phyloP scores from a whole-genome alignment of 2,797 vertebrate genomes.

The Coreius guichenoti region DNA sequence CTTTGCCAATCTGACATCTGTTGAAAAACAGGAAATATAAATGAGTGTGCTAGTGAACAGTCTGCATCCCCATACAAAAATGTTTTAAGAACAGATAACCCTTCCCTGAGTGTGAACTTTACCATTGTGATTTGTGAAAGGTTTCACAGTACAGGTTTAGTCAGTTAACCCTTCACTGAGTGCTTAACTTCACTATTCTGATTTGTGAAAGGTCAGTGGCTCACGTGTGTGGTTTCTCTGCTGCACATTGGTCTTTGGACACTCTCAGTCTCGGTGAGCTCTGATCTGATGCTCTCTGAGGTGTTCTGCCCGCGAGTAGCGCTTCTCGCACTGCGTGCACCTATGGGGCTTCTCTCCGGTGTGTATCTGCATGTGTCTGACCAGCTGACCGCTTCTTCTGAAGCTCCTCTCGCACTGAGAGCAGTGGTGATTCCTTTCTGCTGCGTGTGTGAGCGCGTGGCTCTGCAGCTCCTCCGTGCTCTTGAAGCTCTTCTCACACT shows the following conservation, averaged over 20 bases:
- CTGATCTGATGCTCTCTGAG: slow-evolving; percentile 6
- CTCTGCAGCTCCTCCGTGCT: neutral
- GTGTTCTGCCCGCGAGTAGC: slow-evolving; percentile 18
- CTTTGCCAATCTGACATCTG: neutral
- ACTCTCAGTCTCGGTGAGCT: neutral
- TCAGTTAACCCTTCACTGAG: too few relatives aligned
- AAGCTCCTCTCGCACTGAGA: slow-evolving; percentile 9
- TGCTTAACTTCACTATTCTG: too few relatives aligned
- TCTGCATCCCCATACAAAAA: neutral
- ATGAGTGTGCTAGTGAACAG: neutral
- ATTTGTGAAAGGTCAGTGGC: neutral
- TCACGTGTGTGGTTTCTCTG: neutral
- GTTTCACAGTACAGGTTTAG: neutral
- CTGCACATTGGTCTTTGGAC: neutral
- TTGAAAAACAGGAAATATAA: neutral
- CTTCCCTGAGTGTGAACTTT: neutral
- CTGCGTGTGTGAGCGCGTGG: neutral
- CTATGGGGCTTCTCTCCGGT: slow-evolving; percentile 11
- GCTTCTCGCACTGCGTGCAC: neutral
- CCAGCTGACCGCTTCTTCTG: neutral
- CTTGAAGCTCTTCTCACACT: slow-evolving; percentile 32
- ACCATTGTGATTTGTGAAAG: neutral
- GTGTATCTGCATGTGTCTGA: slow-evolving; percentile 26
- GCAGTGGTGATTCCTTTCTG: neutral
- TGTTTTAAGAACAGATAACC: neutral